A percentile compares a stretch with the other conserved stretches of the same genome.
These are phyloP conservation scores for Leptinotarsa peninsularis DNA, from an alignment of 2,888 invertebrate species.

Conservation along the genomic window DNA sequence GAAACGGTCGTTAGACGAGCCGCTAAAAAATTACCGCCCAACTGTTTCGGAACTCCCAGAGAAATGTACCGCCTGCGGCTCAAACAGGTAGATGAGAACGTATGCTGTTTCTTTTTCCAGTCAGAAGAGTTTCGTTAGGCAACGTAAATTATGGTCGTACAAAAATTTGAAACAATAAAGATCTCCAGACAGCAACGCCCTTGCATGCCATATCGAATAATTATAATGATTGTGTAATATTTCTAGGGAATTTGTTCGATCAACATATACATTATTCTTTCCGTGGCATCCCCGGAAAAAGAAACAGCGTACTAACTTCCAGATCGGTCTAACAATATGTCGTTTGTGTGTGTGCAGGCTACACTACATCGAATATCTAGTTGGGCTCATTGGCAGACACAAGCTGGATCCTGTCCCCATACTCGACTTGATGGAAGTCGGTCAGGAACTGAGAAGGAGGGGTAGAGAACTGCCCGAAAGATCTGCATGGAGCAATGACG, in stretches of 20 bases:
- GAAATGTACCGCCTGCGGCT: constrained; percentile 75
- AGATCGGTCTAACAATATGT: constrained; percentile 18
- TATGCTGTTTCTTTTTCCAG: constrained; percentile 38
- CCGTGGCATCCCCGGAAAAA: background rate
- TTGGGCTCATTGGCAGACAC: constrained; percentile 84
- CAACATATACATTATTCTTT: background rate
- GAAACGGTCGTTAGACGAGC: constrained; percentile 84
- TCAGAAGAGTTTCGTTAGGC: no score
- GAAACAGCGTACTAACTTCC: constrained; percentile 17
- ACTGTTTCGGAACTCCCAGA: constrained; percentile 80
- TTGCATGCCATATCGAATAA: no score
- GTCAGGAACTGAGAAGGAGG: constrained; percentile 87
- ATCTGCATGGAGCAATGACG: constrained; percentile 84
- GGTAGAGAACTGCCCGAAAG: constrained; percentile 87
- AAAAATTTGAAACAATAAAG: no score
- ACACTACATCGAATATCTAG: constrained; percentile 97
- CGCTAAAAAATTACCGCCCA: constrained; percentile 79
- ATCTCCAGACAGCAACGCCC: no score
- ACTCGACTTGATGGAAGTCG: constrained; percentile 87
- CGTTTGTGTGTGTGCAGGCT: constrained; percentile 73
- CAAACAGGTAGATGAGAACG: constrained; percentile 69
- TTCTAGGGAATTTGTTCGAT: no score
- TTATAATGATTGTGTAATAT: no score
- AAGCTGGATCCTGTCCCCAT: constrained; percentile 90
- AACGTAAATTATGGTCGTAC: no score